Base-by-base conservation (phyloP, 2,888 invertebrate genomes). In the Apodemia zela region DNA sequence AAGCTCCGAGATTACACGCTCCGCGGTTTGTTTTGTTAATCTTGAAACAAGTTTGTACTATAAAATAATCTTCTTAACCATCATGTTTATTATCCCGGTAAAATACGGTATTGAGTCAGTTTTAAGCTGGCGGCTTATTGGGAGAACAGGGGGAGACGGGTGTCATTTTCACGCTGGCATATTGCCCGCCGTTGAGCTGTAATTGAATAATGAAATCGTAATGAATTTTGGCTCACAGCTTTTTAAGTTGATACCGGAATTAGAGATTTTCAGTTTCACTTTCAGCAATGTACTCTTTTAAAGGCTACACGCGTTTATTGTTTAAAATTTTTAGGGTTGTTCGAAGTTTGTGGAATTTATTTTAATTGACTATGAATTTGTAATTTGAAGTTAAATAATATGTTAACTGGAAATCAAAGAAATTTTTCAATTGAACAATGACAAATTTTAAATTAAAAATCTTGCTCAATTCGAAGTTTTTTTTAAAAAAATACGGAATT, bases 171-270 rank as follows among this genome's bases (percentile, higher is more conserved):
- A 81, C 82, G 82, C 79, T 71, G 78, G 71, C 81, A 80, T 82
- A 82, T 82, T 81, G 54, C 80, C 79, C 80, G 79, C 75, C 78
- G 79, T 75, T 74, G 78, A 74, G 74, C 73, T 74, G 75, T 84
- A 85, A 87, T 87, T 84, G 81, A 84, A 84, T 87, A 82, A 84
- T 82, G 82, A 82, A 86, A 85, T 82, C 80, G 81, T 79, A 71
- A 76, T 77, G 75, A 79, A 81, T 82, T 84, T 82, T 70, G 76
- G 73, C 69, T 66, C 62, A 54, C 71, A 71, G 74, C 76, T 75
- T 75, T 82, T 81, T 82, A 79, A 82, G 79, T 83, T 73, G 35
- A 59, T 54, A 54, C 54, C 54, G 54, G 54, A 5, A 25, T 54
- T 54, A 54, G 54, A 54, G 25, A 25, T 25, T 54, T 54, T 45